Percentiles rank a stretch among this genome's conserved stretches.
phyloP scores from a whole-genome alignment of 2,113 vertebrate species.

The Pterocles gutturalis region DNA sequence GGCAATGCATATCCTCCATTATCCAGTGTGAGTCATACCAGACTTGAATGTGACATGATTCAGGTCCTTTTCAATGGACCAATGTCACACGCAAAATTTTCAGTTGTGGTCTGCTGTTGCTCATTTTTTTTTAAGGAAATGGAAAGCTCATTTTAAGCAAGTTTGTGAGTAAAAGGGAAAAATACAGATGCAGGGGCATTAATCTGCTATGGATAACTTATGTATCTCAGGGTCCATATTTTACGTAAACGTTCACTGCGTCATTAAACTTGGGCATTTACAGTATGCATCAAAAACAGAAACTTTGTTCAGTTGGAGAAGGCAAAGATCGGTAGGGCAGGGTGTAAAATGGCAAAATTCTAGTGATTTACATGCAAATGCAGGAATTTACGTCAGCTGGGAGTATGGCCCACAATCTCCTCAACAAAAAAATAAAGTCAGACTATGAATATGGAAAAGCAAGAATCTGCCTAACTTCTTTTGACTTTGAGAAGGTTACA shows the following conservation, averaged over 20 bases:
- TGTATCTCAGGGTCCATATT: slow-evolving; percentile 70
- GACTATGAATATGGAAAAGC: slow-evolving; percentile 9
- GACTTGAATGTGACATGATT: slow-evolving; percentile 23
- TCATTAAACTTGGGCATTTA: slow-evolving; percentile 77
- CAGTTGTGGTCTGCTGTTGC: not conserved
- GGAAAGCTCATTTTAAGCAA: not conserved
- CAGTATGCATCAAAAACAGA: slow-evolving; percentile 73
- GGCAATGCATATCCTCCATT: not conserved
- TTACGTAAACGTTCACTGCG: slow-evolving; percentile 75
- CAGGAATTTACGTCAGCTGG: not conserved
- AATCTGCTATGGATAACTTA: slow-evolving; percentile 71
- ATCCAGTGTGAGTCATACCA: slow-evolving; percentile 10
- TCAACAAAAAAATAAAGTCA: slow-evolving; percentile 23
- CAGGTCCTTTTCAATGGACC: slow-evolving; percentile 11
- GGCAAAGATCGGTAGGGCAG: slow-evolving; percentile 5
- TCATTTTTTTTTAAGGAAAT: slow-evolving; percentile 24
- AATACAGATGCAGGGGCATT: slow-evolving; percentile 50
- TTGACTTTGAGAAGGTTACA: slow-evolving; percentile 81
- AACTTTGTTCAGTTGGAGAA: slow-evolving; percentile 63
- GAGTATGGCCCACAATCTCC: not conserved
- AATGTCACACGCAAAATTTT: slow-evolving; percentile 15
- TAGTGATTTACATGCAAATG: not conserved
- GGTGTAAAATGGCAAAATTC: not conserved
- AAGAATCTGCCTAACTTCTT: slow-evolving; percentile 66
- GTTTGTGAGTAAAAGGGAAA: slow-evolving; percentile 26